phyloP scores from a whole-genome alignment of 2,888 invertebrate species.

The Drosophila percnosoma region DNA sequence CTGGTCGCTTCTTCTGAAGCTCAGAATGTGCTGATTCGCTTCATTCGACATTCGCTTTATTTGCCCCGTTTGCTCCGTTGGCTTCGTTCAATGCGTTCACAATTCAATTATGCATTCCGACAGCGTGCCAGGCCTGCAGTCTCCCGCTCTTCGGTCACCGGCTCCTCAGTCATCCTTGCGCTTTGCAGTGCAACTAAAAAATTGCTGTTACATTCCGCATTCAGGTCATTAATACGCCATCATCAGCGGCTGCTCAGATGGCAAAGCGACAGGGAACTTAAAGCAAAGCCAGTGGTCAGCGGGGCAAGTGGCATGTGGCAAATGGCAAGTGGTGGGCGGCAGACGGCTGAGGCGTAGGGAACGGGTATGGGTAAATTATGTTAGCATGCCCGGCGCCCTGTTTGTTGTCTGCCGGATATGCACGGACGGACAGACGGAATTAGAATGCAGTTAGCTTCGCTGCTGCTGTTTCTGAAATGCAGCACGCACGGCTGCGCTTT shows the following conservation, averaged over 20 bases:
- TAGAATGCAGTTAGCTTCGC: slow-evolving; percentile 63
- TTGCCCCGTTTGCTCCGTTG: slow-evolving; percentile 11
- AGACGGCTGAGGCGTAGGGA: neutral
- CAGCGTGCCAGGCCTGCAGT: slow-evolving; percentile 55
- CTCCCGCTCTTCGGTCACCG: neutral
- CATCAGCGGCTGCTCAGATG: slow-evolving; percentile 45
- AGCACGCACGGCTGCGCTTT: slow-evolving; percentile 68
- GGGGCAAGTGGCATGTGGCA: slow-evolving; percentile 22
- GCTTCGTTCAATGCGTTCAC: slow-evolving; percentile 40
- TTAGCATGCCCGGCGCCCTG: slow-evolving; percentile 30
- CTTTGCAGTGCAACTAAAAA: slow-evolving; percentile 46
- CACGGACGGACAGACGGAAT: slow-evolving; percentile 62
- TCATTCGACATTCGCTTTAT: slow-evolving; percentile 44
- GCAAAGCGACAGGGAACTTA: slow-evolving; percentile 14
- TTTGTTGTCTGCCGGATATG: slow-evolving; percentile 61
- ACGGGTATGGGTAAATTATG: slow-evolving; percentile 31
- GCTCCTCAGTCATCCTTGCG: slow-evolving; percentile 1
- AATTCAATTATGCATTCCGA: slow-evolving; percentile 76
- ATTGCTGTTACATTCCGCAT: slow-evolving; percentile 72
- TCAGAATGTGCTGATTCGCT: slow-evolving; percentile 31
- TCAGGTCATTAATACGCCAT: slow-evolving; percentile 80
- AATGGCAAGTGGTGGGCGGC: slow-evolving; percentile 12
- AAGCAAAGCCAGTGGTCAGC: slow-evolving; percentile 11
- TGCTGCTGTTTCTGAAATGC: slow-evolving; percentile 60
- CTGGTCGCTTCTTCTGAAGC: neutral